Base-by-base conservation (phyloP, 2,888 invertebrate genomes). In the Eupithecia subumbrata region DNA sequence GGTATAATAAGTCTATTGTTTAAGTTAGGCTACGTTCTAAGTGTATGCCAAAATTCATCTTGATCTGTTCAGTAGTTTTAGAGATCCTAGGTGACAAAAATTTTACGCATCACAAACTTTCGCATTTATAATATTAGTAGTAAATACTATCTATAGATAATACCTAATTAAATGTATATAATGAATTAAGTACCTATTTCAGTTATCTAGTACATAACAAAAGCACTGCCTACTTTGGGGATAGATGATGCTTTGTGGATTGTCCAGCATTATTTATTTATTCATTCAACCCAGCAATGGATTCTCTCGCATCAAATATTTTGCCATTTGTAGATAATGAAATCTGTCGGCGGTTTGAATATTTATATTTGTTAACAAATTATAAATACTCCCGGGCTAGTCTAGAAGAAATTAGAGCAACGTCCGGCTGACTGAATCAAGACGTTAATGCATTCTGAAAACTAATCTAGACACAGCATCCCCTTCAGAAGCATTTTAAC, bases 381-480 rank as follows among this genome's bases (percentile, higher is more conserved):
- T 60, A 60, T 60, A 14, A 60, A 64, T 64, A 64, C 64, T 64
- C 9, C 18, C 25, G 45, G 69, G 63, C 64, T 25, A 25, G 25
- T 60, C 68, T 64, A 69, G 71, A 74, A 72, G 63, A 70, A 74
- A 74, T 48, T 67, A 68, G 77, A 74, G 66, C 74, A 48, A 40
- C 69, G 70, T 25, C 74, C 74, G 34, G 76, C 72, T 74, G 71
- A 68, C 67, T 72, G 69, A 72, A 77, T 52, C 52, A 52, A 66
- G 63, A 71, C 73, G 69, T 67, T 72, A 72, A 77, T 74, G 70
- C 43, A 60, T 72, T 66, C 69, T 68, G 76, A 76, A 72, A 78
- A 79, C 75, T 72, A 64, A 76, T 76, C 70, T 79, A 71, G 71
- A 70, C 60, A 14, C 40, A 63, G 11, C 67, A 67, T 52, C 74